A percentile compares a stretch with the other conserved stretches of the same genome.
Conservation (phyloP, 2,113 vertebrate species). For the Orcinus orca region DNA sequence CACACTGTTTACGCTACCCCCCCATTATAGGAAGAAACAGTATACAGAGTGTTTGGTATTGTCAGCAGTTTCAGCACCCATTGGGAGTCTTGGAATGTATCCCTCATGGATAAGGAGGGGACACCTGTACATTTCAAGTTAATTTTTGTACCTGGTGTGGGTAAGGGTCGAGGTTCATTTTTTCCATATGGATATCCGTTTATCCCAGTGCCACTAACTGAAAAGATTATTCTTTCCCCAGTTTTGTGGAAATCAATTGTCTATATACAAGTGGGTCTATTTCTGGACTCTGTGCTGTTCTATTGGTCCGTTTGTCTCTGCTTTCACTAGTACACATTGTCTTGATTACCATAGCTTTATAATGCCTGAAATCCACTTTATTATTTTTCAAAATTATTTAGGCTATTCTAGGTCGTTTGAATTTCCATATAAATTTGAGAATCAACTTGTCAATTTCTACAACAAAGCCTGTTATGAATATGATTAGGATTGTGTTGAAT, state of each 20-base stretch:
- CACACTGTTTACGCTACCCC: background rate
- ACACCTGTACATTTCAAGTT: background rate
- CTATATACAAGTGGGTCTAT: background rate
- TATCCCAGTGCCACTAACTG: background rate
- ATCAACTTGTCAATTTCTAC: background rate
- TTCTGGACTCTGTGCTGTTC: background rate
- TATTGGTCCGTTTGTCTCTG: background rate
- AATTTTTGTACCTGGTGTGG: background rate
- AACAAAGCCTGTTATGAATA: background rate
- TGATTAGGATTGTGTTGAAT: background rate
- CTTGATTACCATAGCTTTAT: background rate
- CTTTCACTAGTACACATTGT: background rate
- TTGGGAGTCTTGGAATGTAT: background rate
- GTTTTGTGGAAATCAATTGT: background rate
- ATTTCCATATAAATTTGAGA: slow-evolving; percentile 9
- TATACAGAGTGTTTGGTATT: background rate
- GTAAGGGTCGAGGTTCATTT: background rate
- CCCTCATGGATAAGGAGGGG: background rate
- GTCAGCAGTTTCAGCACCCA: background rate
- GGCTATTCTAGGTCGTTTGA: background rate
- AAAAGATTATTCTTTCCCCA: background rate
- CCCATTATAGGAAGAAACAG: background rate
- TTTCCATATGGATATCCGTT: background rate
- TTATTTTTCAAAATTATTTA: background rate
- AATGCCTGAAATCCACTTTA: background rate